These are phyloP conservation scores for Tetranychus cinnabarinus DNA, from an alignment of 1,140 invertebrate species.

Conservation along the genomic window DNA sequence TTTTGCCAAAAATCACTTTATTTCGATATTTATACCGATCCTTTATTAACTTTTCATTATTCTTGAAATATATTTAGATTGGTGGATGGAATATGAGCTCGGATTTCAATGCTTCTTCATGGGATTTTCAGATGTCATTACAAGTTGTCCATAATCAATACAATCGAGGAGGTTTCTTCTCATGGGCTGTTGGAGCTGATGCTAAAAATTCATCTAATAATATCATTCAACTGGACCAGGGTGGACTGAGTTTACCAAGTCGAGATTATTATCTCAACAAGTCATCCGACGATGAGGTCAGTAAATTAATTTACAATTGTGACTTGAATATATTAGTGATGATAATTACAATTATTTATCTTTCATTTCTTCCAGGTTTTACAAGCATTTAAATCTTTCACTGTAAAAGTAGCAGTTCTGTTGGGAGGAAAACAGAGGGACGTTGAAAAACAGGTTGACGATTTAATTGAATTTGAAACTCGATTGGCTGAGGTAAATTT, in stretches of 20 bases:
- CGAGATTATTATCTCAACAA: constrained; percentile 79
- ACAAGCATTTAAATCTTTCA: constrained; percentile 65
- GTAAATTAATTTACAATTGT: constrained; percentile 8
- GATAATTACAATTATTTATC: neutral
- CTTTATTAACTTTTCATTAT: too few relatives aligned
- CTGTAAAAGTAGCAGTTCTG: constrained; percentile 65
- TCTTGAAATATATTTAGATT: constrained; percentile 8
- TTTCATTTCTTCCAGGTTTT: constrained; percentile 34
- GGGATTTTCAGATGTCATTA: constrained; percentile 47
- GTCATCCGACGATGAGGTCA: constrained; percentile 26
- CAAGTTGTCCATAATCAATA: constrained; percentile 60
- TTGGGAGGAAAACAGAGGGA: constrained; percentile 56
- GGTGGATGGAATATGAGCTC: constrained; percentile 17
- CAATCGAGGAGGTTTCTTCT: constrained; percentile 66
- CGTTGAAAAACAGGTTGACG: constrained; percentile 40
- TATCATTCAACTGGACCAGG: constrained; percentile 77
- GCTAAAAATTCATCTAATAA: constrained; percentile 68
- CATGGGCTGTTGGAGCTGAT: constrained; percentile 73
- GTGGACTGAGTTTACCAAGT: constrained; percentile 61
- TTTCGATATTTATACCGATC: too few relatives aligned
- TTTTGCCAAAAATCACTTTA: too few relatives aligned
- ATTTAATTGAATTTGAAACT: constrained; percentile 51
- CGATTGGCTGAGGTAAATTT: constrained; percentile 36
- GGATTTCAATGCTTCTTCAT: constrained; percentile 29
- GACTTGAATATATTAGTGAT: neutral